Evolutionary conservation across 2,888 invertebrate genomes (phyloP).

Genomic region (Xanthia togata): DNA sequence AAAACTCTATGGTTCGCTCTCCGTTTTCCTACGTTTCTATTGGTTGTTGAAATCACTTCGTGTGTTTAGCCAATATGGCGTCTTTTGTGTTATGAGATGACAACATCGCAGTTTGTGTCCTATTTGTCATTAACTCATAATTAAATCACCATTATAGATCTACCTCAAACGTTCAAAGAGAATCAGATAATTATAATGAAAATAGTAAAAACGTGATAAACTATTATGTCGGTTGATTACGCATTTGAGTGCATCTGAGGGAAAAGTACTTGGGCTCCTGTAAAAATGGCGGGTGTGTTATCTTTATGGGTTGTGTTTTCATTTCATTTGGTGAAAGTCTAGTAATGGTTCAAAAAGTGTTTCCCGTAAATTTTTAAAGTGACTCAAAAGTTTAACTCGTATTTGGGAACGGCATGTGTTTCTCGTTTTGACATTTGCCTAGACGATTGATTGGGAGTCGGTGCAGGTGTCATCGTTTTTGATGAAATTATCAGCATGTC

Average conservation of each 20-base stretch:
- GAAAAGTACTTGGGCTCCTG: constrained; percentile 86
- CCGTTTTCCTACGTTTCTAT: constrained; percentile 55
- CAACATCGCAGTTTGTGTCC: constrained; percentile 90
- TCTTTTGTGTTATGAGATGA: constrained; percentile 90
- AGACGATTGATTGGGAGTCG: constrained; percentile 80
- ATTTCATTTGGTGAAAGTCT: constrained; percentile 82
- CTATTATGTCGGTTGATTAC: constrained; percentile 68
- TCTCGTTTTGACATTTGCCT: constrained; percentile 81
- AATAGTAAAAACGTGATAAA: constrained; percentile 74
- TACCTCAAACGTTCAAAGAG: constrained; percentile 86
- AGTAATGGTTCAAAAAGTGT: constrained; percentile 74
- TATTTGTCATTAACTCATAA: constrained; percentile 83
- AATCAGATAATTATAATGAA: constrained; percentile 76
- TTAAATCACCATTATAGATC: constrained; percentile 79
- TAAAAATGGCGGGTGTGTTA: constrained; percentile 91
- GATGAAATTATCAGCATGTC: constrained; percentile 91
- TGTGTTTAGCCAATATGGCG: constrained; percentile 89
- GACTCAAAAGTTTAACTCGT: constrained; percentile 65
- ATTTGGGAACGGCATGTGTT: constrained; percentile 78
- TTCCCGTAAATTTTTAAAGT: constrained; percentile 66
- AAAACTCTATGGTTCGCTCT: constrained; percentile 66
- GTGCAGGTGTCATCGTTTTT: constrained; percentile 87
- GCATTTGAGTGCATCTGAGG: constrained; percentile 79
- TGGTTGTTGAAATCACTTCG: constrained; percentile 66
- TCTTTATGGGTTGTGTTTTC: constrained; percentile 89